These are phyloP conservation scores for Machimus rusticus DNA, from an alignment of 2,888 invertebrate genomes.

Conservation along the genomic window DNA sequence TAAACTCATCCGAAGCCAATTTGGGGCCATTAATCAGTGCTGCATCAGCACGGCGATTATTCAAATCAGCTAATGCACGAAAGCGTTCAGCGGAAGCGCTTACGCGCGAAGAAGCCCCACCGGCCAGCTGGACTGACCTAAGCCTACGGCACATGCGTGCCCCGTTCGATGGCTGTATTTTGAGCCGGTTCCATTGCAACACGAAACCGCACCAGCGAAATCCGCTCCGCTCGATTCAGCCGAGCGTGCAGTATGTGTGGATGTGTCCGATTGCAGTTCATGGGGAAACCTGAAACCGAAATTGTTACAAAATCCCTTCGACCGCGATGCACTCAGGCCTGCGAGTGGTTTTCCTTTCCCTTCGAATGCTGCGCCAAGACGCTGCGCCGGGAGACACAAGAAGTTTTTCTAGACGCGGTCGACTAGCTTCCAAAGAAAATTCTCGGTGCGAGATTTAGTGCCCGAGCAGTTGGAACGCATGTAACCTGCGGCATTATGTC, in stretches of 20 bases:
- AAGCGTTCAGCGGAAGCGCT: neutral
- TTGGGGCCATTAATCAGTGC: neutral
- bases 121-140: neutral
- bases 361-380: neutral
- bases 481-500: constrained; percentile 20
- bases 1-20: neutral
- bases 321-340: neutral
- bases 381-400: neutral
- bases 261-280: neutral
- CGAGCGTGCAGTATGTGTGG: neutral
- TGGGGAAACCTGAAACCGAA: neutral
- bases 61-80: neutral
- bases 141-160: neutral
- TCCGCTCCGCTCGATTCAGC: neutral
- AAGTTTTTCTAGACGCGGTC: neutral
- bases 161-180: neutral
- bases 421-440: neutral
- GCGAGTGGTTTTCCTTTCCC: neutral
- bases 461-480: neutral
- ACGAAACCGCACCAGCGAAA: neutral
- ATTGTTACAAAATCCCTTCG: constrained; percentile 24
- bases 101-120: neutral
- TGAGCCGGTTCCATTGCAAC: neutral
- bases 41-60: neutral
- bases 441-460: neutral